A percentile compares a stretch with the other conserved stretches of the same genome.
Evolutionary conservation across 1,140 invertebrate genomes (phyloP).

Genomic region (Conus betulinus): DNA sequence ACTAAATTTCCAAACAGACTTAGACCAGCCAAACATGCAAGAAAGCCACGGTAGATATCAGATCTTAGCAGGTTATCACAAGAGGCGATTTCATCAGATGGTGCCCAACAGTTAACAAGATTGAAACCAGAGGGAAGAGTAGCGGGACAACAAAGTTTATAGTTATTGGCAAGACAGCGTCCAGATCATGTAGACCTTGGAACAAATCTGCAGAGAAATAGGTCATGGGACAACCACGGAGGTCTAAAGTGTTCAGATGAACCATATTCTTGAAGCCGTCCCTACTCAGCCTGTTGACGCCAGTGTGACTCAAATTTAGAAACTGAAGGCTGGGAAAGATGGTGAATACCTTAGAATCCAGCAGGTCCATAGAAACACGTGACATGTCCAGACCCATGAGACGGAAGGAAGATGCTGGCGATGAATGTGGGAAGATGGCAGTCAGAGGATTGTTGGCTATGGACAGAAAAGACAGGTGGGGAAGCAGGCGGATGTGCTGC

Average conservation of each 20-base stretch:
- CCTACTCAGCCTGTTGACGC: neutral
- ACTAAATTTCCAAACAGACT: neutral
- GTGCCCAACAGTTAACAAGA: neutral
- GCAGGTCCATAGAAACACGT: neutral
- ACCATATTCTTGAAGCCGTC: neutral
- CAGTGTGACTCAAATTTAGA: neutral
- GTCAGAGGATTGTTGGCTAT: slow-evolving; percentile 18
- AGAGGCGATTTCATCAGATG: slow-evolving; percentile 6
- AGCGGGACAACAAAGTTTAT: slow-evolving; percentile 5
- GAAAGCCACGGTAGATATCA: neutral
- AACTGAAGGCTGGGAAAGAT: slow-evolving; percentile 1
- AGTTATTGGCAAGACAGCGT: slow-evolving; percentile 38
- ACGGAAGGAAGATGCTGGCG: neutral
- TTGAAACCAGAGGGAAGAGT: neutral
- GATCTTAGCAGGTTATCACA: neutral
- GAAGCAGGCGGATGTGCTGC: neutral
- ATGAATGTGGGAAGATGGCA: neutral
- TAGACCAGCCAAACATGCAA: neutral
- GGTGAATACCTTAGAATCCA: neutral
- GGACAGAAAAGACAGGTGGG: slow-evolving; percentile 7
- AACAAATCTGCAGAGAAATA: neutral
- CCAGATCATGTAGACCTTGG: neutral
- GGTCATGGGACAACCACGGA: neutral
- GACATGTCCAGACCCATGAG: slow-evolving; percentile 8
- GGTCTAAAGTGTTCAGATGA: neutral